Evolutionary conservation across 2,113 vertebrate species (phyloP).

Genomic region (Cyanistes caeruleus): DNA sequence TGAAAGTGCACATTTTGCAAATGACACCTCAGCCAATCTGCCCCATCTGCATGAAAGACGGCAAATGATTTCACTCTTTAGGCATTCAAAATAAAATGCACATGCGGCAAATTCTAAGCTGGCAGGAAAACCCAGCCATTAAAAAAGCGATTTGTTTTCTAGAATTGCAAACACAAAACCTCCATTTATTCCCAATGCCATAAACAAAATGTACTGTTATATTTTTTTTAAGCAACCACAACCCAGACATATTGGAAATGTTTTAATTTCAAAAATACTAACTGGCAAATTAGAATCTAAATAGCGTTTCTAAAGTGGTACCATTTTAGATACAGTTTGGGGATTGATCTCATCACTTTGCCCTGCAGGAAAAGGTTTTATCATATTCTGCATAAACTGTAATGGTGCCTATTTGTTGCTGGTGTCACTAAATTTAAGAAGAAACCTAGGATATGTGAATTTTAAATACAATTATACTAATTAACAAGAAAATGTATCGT

Average conservation of each 20-base stretch:
- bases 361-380: conserved; percentile 5
- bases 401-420: background rate
- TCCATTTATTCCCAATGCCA: conserved; percentile 59
- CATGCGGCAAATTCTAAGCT: conserved; percentile 65
- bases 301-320: conserved; percentile 59
- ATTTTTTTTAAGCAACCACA: conserved; percentile 62
- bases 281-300: conserved; percentile 65
- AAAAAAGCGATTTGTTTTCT: conserved; percentile 75
- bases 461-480: conserved; percentile 32
- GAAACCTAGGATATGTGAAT: background rate
- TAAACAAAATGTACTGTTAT: conserved; percentile 62
- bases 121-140: conserved; percentile 72
- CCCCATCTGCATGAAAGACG: background rate
- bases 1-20: conserved; percentile 44
- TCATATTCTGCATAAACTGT: background rate
- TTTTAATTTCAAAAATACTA: conserved; percentile 68
- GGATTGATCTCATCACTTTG: conserved; percentile 7
- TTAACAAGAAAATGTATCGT: background rate
- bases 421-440: background rate
- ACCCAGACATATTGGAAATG: conserved; percentile 52
- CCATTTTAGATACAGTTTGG: conserved; percentile 53
- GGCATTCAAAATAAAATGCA: conserved; percentile 62
- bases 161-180: conserved; percentile 50
- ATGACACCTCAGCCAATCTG: conserved; percentile 43
- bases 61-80: conserved; percentile 55